These are phyloP conservation scores for Willisornis vidua DNA, from an alignment of 2,113 vertebrate genomes.

Conservation along the genomic window DNA sequence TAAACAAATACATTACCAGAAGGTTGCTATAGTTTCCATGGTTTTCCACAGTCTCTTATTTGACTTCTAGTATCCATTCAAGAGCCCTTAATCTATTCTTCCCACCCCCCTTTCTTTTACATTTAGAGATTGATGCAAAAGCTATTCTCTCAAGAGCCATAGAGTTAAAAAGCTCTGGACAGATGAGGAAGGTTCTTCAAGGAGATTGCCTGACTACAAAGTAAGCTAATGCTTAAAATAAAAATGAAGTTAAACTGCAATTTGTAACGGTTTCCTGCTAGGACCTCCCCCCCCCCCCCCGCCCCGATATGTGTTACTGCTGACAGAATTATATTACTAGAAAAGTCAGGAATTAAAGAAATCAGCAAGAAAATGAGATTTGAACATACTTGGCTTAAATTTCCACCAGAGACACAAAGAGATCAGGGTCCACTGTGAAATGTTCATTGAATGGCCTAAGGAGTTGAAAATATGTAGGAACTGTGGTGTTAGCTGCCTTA, in stretches of 20 bases:
- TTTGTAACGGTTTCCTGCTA: background rate
- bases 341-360: background rate
- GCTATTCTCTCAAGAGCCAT: background rate
- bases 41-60: background rate
- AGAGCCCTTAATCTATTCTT: background rate
- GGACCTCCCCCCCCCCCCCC: too few species aligned
- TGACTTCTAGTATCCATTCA: background rate
- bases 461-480: background rate
- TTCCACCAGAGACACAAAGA: background rate
- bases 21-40: background rate
- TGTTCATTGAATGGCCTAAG: background rate
- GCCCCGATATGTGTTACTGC: background rate
- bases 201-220: background rate
- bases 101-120: too few species aligned
- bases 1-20: background rate
- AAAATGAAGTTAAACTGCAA: background rate
- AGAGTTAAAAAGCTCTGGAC: background rate
- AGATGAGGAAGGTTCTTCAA: background rate
- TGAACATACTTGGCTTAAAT: background rate
- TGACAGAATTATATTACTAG: background rate
- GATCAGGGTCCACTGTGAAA: background rate
- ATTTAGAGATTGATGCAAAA: background rate
- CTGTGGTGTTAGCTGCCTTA: background rate
- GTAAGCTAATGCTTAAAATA: background rate
- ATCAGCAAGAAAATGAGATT: background rate